These are phyloP conservation scores for Conus betulinus DNA, from an alignment of 1,140 invertebrate genomes.

Conservation along the genomic window DNA sequence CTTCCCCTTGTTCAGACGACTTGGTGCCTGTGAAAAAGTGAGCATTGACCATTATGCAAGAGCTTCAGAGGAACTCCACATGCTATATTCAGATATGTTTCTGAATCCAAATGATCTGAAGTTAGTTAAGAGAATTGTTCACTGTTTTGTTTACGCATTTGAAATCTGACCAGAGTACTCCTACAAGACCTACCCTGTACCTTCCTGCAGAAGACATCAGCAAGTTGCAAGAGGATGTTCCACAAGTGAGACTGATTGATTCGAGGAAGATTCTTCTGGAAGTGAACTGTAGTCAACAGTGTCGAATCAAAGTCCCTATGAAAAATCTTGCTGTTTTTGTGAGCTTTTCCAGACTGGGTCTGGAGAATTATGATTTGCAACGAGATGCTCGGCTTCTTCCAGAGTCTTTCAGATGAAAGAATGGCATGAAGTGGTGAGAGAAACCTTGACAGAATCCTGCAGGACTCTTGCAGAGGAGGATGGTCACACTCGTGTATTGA, in stretches of 20 bases:
- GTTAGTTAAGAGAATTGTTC: not conserved
- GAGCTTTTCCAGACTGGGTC: constrained; percentile 36
- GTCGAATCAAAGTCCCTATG: not conserved
- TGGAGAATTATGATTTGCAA: constrained; percentile 21
- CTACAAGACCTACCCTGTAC: constrained; percentile 16
- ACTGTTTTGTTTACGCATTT: constrained; percentile 50
- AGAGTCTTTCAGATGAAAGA: constrained; percentile 45
- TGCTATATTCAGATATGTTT: constrained; percentile 33
- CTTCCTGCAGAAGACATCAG: constrained; percentile 13
- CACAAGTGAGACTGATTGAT: not conserved
- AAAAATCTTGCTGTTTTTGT: constrained; percentile 37
- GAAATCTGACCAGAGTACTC: constrained; percentile 13
- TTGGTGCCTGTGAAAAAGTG: constrained; percentile 48
- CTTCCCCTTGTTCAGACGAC: constrained; percentile 49
- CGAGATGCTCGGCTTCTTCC: constrained; percentile 44
- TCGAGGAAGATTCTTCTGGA: not conserved
- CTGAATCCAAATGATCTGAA: constrained; percentile 54
- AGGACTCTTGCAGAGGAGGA: not conserved
- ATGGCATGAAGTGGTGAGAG: constrained; percentile 49
- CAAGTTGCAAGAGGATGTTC: not conserved
- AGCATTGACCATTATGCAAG: constrained; percentile 47
- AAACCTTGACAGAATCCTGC: constrained; percentile 44
- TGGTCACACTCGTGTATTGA: constrained; percentile 1
- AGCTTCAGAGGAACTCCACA: constrained; percentile 39
- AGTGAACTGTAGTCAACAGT: not conserved